A percentile compares a stretch with the other conserved stretches of the same genome.
These are phyloP conservation scores for Dipus sagitta DNA, from an alignment of 2,797 vertebrate species.

Conservation along the genomic window DNA sequence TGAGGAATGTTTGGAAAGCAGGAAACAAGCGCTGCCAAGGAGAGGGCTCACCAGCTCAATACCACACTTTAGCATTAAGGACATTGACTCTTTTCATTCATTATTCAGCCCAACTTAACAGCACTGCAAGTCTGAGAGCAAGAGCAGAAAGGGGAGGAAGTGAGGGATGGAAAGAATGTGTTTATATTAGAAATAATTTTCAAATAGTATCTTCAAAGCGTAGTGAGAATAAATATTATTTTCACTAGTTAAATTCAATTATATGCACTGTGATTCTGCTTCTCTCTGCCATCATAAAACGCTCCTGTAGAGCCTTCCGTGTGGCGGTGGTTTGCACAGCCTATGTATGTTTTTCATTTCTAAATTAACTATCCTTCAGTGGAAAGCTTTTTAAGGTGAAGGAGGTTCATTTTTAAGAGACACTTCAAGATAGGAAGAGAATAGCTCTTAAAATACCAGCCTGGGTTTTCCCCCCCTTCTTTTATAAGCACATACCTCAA, in stretches of 20 bases:
- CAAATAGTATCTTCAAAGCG: slow-evolving; percentile 68
- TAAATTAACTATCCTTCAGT: slow-evolving; percentile 50
- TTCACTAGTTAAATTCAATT: slow-evolving; percentile 78
- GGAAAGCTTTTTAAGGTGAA: slow-evolving; percentile 33
- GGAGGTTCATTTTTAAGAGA: slow-evolving; percentile 4
- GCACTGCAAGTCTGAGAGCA: slow-evolving; percentile 72
- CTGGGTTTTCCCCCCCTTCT: not conserved
- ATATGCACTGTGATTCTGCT: slow-evolving; percentile 56
- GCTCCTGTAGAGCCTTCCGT: slow-evolving; percentile 10
- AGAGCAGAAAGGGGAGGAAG: not conserved
- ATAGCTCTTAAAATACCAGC: not conserved
- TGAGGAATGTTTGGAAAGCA: not conserved
- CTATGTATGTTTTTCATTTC: not conserved
- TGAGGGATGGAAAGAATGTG: slow-evolving; percentile 33
- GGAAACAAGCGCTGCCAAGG: slow-evolving; percentile 73
- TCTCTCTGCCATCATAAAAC: slow-evolving; percentile 69
- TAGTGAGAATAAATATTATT: slow-evolving; percentile 69
- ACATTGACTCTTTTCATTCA: slow-evolving; percentile 65
- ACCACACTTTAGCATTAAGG: slow-evolving; percentile 65
- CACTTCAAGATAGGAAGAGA: not conserved
- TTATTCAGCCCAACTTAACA: slow-evolving; percentile 73
- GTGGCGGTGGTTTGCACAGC: not conserved
- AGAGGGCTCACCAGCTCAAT: slow-evolving; percentile 71
- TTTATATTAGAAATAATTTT: slow-evolving; percentile 81
- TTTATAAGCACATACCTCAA: not conserved